phyloP scores from a whole-genome alignment of 2,113 vertebrate genomes.

The Halcyon senegalensis region DNA sequence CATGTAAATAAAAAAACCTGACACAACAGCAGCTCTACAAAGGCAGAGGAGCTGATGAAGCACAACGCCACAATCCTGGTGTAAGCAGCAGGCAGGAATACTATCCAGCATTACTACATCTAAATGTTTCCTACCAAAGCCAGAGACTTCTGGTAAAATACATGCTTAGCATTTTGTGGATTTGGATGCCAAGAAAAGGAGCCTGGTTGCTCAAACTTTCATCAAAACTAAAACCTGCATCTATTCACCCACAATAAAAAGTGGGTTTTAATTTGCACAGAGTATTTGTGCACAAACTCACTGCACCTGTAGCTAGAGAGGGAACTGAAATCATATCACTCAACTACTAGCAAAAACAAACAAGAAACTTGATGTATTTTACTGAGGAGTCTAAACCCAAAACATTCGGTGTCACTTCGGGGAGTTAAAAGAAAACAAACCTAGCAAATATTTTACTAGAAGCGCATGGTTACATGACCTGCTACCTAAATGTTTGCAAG shows the following conservation, averaged over 20 bases:
- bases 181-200: neutral
- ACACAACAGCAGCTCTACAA: neutral
- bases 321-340: neutral
- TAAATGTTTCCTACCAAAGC: neutral
- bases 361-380: neutral
- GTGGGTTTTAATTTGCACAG: neutral
- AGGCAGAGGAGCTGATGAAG: neutral
- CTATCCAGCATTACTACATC: neutral
- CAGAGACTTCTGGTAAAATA: neutral
- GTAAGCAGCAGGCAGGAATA: neutral
- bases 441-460: neutral
- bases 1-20: neutral
- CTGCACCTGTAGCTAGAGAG: neutral
- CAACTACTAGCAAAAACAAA: neutral
- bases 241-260: neutral
- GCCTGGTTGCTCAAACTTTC: neutral
- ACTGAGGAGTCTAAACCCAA: neutral
- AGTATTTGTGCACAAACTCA: neutral
- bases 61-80: neutral
- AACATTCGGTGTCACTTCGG: neutral
- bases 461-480: neutral
- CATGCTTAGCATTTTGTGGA: neutral
- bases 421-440: conserved; percentile 2
- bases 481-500: neutral
- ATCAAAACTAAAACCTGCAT: neutral